Evolutionary conservation across 2,888 invertebrate species (phyloP), one percentile per base, ranked within the genome.

Genomic region (Hirtodrosophila histrioides): DNA sequence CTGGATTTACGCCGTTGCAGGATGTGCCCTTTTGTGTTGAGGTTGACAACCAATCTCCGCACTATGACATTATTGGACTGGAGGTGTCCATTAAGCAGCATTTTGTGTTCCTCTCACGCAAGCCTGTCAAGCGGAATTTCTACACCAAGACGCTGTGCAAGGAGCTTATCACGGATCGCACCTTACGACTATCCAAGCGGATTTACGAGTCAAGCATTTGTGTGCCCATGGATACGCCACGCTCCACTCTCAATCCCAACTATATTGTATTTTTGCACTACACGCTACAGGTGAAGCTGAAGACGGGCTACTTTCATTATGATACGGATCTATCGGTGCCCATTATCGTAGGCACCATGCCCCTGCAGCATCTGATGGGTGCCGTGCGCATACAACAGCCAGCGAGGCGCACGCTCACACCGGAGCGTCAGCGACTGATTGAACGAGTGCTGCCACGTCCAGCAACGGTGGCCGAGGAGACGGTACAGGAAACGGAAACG

Each of bases 1-100:
- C 93, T 1, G 96, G 96, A 3, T 95, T 94, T 89, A 94, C 95
- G 41, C 94, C 95, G 0, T 95, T 95, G 0, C 96, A 96, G 91
- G 92, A 93, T 43, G 94, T 96, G 69, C 94, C 94, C 0, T 91
- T 95, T 11, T 92, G 93, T 44, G 92, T 95, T 10, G 94, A 95
- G 86, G 92, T 95, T 41, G 95, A 95, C 78, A 96, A 96, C 91
- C 90, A 90, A 48, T 90, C 90, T 44, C 90, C 90, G 4, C 90
- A 90, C 55, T 90, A 90, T 48, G 90, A 90, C 54, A 78, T 90
- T 23, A 71, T 73, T 29, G 82, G 81, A 36, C 55, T 90, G n/a
- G 90, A 90, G 68, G 90, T 86, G 3, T 73, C 86, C 8, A 78
- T 90, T 0, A 88, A 83, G 57, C 90, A 90, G 55, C 90, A 90